These are phyloP conservation scores for Arnoldichthys spilopterus DNA, from an alignment of 2,797 vertebrate species.

Conservation along the genomic window DNA sequence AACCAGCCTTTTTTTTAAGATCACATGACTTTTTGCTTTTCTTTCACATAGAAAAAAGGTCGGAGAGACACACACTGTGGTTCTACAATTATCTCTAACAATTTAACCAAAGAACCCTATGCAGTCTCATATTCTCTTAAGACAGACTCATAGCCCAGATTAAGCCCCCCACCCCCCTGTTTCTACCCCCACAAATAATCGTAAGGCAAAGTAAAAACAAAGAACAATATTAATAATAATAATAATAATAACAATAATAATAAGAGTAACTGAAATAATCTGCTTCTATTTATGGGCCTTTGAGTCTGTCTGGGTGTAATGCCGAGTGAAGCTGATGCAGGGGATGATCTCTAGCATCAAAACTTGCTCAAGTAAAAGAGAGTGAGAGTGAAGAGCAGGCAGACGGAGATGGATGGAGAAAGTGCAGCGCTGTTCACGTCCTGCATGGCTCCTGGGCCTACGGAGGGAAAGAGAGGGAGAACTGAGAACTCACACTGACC, in stretches of 20 bases:
- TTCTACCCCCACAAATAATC: slow-evolving; percentile 4
- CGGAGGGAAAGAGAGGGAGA: slow-evolving; percentile 1
- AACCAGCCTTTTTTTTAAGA: slow-evolving; percentile 79
- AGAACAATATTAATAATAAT: slow-evolving; percentile 42
- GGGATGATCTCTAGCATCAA: slow-evolving; percentile 80
- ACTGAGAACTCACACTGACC: slow-evolving; percentile 22
- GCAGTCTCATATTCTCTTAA: slow-evolving; percentile 56
- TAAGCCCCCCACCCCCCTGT: slow-evolving; percentile 15
- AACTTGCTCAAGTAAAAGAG: slow-evolving; percentile 84
- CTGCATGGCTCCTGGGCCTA: slow-evolving; percentile 92
- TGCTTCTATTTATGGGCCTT: slow-evolving; percentile 68
- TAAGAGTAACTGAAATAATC: slow-evolving; percentile 58
- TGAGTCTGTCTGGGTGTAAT: slow-evolving; percentile 75
- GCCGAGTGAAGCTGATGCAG: slow-evolving; percentile 64
- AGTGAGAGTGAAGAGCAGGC: slow-evolving; percentile 82
- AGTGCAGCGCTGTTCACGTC: slow-evolving; percentile 85
- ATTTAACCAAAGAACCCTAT: slow-evolving; percentile 60
- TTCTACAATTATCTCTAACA: slow-evolving; percentile 76
- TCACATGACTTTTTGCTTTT: slow-evolving; percentile 75
- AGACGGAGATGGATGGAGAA: slow-evolving; percentile 70
- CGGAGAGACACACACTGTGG: slow-evolving; percentile 72
- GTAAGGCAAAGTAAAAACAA: slow-evolving; percentile 63
- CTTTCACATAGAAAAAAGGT: slow-evolving; percentile 75
- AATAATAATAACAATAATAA: slow-evolving; percentile 59
- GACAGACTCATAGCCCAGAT: slow-evolving; percentile 58